Evolutionary conservation across 2,888 invertebrate genomes (phyloP), one percentile per base, ranked within the genome.

Genomic region (Perizoma affinitatum): DNA sequence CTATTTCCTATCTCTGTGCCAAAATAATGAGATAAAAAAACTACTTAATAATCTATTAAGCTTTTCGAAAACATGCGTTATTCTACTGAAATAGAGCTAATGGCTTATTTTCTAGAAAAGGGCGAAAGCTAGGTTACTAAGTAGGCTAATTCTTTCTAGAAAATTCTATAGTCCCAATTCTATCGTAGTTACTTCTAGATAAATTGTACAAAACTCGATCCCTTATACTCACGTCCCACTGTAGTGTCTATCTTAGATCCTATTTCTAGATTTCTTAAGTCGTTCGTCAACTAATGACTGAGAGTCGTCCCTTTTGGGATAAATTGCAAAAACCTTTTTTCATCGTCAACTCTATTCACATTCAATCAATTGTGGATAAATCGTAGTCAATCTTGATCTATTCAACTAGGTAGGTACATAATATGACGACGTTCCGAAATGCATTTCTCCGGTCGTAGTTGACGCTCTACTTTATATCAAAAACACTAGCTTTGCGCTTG

Each of bases 161-260:
- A 75, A 83, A 82, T 71, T 84, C 79, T 86, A 78, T 84, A 82
- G 78, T 75, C 64, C 63, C 74, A 81, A 77, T 67, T 80, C 77
- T 70, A 68, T 77, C 72, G 70, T 80, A 84, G 76, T 66, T 76
- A 71, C 69, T 80, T 75, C 76, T 84, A 88, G 85, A 75, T 74
- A 84, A 66, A 83, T 80, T 90, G 88, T 89, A 88, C 80, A 88
- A 88, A 82, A 73, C 78, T 84, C 75, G 80, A 88, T 80, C 90
- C 90, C 90, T 90, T 90, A 85, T 87, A 85, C 87, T 90, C 90
- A 89, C 90, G 90, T 91, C 90, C 90, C 85, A 83, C 81, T 70
- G 82, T 90, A 90, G 89, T 77, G 65, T 75, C 75, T 82, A 78
- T 76, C 74, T 72, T 86, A 82, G 78, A 75, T 75, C 75, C 80